Base-by-base conservation (phyloP, 2,888 invertebrate species). In the Lasioglossum morio region DNA sequence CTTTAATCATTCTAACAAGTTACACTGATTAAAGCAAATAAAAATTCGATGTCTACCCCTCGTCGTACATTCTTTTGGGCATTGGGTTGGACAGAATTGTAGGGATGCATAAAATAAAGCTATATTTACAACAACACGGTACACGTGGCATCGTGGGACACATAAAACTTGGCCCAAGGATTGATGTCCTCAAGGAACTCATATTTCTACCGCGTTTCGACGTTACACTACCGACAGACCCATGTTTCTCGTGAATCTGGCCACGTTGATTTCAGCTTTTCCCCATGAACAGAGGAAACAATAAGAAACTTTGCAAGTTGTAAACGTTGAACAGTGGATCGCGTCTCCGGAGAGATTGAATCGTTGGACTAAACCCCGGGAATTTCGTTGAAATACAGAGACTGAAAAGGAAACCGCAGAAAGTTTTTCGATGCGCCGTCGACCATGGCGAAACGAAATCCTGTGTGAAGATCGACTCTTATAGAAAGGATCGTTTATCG, bases 81-180 rank as follows among this genome's bases (percentile, higher is more conserved):
- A 63, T 16, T 27, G 30, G 30, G 27, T 34, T 19, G 53, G 40
- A 27, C 34, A 53, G 63, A 63, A 63, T 43, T n/a, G 43, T 63
- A 81, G 53, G 76, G 74, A 76, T 48, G 82, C 77, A 86, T 80
- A 88, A 86, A 86, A 79, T 76, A 72, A 40, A 72, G 69, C 73
- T 82, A 75, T 87, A 86, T 89, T 89, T 89, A 84, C 84, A 85
- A 82, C 72, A 46, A 82, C 79, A 48, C 72, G 48, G 69, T 74
- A 77, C 63, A 60, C 66, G 34, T 34, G 77, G 80, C 57, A 81
- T 75, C 89, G 40, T n/a, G 89, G 89, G 89, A 86, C 81, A 69
- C 85, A 85, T 89, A 89, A 89, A 89, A 79, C 80, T 86, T 72
- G 57, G 37, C 74, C 69, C 43, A 79, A 89, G 84, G 87, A 89